Conservation (phyloP, 2,113 vertebrate species). For the Dendrocopos noguchii region DNA sequence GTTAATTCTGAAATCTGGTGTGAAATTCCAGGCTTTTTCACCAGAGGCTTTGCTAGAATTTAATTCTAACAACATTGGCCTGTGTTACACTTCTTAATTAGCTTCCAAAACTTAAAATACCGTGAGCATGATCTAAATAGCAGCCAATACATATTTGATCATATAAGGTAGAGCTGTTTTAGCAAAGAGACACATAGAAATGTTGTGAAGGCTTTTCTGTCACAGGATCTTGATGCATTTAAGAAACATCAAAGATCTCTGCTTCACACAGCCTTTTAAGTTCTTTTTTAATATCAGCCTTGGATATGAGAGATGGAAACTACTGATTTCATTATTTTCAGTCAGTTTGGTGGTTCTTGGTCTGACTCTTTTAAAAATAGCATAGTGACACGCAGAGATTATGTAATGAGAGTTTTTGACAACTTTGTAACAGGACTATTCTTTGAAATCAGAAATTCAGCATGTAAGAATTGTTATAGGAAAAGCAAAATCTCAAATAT, state of each 20-base stretch:
- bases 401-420: background rate
- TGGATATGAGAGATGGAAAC: background rate
- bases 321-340: background rate
- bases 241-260: background rate
- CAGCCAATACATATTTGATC: background rate
- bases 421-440: background rate
- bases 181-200: background rate
- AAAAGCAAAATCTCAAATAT: background rate
- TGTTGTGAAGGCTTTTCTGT: background rate
- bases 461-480: too few relatives aligned
- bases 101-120: background rate
- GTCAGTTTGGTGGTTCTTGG: background rate
- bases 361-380: background rate
- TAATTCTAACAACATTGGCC: background rate
- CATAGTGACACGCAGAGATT: background rate
- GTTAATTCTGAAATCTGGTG: background rate
- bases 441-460: background rate
- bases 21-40: constrained; percentile 18
- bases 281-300: background rate
- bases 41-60: constrained; percentile 1
- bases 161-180: background rate
- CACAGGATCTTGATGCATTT: background rate
- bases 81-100: background rate
- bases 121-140: background rate
- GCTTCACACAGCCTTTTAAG: background rate